These are phyloP conservation scores for Podarcis cretensis DNA, from an alignment of 2,113 vertebrate genomes.

Conservation along the genomic window DNA sequence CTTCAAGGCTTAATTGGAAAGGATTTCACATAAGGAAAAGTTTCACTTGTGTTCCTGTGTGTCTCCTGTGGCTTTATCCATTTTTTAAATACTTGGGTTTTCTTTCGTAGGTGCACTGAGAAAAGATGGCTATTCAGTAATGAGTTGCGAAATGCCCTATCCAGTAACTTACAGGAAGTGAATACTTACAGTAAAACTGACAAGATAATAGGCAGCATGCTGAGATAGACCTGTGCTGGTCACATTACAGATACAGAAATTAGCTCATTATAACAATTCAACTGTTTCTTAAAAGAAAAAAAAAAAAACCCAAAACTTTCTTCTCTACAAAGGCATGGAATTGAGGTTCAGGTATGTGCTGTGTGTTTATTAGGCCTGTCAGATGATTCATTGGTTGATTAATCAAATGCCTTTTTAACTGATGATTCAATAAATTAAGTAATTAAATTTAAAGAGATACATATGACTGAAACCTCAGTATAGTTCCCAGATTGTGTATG, in stretches of 20 bases:
- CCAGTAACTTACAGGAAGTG: neutral
- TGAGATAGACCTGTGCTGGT: neutral
- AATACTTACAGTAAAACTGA: slow-evolving; percentile 15
- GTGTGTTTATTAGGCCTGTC: neutral
- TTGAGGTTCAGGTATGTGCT: neutral
- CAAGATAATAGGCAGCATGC: slow-evolving; percentile 17
- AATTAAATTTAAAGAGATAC: neutral
- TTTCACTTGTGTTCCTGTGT: neutral
- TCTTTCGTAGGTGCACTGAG: neutral
- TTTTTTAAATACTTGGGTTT: neutral
- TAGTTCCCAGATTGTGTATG: neutral
- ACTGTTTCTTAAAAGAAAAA: neutral
- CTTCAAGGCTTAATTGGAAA: neutral
- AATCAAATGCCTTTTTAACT: slow-evolving; percentile 11
- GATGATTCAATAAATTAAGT: slow-evolving; percentile 1
- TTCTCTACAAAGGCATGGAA: neutral
- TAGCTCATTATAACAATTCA: slow-evolving; percentile 1
- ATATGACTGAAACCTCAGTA: neutral
- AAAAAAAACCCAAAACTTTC: neutral
- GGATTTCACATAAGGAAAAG: neutral
- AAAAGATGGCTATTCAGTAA: slow-evolving; percentile 8
- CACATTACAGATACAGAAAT: neutral
- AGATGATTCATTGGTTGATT: neutral
- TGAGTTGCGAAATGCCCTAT: neutral
- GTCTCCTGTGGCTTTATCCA: neutral